phyloP scores from a whole-genome alignment of 2,113 vertebrate genomes.

The Entomyzon cyanotis region DNA sequence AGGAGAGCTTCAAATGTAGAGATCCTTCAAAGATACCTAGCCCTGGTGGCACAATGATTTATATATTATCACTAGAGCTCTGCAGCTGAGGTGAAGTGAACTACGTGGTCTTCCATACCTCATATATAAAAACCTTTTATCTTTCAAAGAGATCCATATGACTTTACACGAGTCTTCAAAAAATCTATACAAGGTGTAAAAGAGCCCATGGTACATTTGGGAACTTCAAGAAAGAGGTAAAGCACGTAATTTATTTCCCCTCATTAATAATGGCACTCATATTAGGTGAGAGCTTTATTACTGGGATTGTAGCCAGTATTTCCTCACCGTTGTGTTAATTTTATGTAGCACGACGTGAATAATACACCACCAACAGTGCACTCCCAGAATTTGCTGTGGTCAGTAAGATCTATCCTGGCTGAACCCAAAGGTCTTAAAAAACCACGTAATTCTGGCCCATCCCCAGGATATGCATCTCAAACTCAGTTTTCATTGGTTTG shows the following conservation, averaged over 20 bases:
- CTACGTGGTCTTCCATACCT: neutral
- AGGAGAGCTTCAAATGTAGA: slow-evolving; percentile 15
- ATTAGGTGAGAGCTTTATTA: neutral
- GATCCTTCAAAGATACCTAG: neutral
- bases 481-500: neutral
- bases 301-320: neutral
- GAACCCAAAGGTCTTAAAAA: neutral
- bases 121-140: neutral
- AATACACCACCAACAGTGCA: neutral
- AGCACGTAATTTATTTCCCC: neutral
- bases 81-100: neutral
- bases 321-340: neutral
- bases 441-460: neutral
- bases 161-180: neutral
- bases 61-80: neutral
- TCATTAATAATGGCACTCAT: neutral
- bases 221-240: neutral
- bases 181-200: neutral
- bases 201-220: neutral
- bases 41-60: neutral
- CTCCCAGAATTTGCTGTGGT: neutral
- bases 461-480: neutral
- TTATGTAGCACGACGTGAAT: neutral
- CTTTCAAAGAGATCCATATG: neutral
- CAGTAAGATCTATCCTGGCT: neutral